These are phyloP conservation scores for Sebastes fasciatus DNA, from an alignment of 2,113 vertebrate species.

Conservation along the genomic window DNA sequence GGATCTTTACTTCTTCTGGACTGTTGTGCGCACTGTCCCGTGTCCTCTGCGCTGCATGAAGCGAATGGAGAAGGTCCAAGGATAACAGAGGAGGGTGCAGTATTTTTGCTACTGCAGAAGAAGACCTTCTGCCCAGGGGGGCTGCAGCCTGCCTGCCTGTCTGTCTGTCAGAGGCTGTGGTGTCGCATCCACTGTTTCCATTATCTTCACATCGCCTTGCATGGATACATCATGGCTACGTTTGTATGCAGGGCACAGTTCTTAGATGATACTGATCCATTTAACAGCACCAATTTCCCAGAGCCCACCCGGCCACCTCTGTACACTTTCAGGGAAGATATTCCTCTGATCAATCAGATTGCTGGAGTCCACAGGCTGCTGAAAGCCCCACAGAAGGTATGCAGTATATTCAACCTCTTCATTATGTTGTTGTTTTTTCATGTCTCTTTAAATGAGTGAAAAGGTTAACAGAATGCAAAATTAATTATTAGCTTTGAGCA, in stretches of 20 bases:
- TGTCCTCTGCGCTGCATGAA: conserved; percentile 56
- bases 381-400: conserved; percentile 95
- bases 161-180: conserved; percentile 60
- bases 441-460: conserved; percentile 9
- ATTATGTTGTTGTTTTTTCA: background rate
- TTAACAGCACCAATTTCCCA: conserved; percentile 97
- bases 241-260: conserved; percentile 95
- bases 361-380: conserved; percentile 93
- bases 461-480: background rate
- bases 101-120: conserved; percentile 68
- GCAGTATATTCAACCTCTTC: background rate
- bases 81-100: conserved; percentile 76
- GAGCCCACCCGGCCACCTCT: conserved; percentile 94
- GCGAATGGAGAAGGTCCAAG: conserved; percentile 70
- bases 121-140: too few relatives aligned
- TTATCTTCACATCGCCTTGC: conserved; percentile 73
- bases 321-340: conserved; percentile 95
- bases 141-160: background rate
- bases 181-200: conserved; percentile 67
- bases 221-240: conserved; percentile 94
- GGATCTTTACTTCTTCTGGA: conserved; percentile 47
- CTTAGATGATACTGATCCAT: conserved; percentile 97
- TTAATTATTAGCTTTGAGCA: conserved; percentile 55
- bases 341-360: conserved; percentile 93
- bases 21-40: conserved; percentile 35